These are phyloP conservation scores for Campoplex capitator DNA, from an alignment of 2,888 invertebrate species.

Conservation along the genomic window DNA sequence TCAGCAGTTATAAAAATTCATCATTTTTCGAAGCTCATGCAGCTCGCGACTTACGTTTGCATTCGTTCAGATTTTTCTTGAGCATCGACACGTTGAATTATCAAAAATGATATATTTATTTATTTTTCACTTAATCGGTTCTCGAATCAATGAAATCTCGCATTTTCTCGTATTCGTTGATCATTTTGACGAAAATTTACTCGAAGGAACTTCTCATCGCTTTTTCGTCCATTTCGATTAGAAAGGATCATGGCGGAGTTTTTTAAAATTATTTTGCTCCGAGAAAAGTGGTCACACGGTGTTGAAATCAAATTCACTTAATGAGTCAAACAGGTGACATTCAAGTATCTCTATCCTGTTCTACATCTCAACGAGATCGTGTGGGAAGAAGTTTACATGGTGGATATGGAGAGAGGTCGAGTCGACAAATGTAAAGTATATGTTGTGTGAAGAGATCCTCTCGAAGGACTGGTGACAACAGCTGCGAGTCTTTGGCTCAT, in stretches of 20 bases:
- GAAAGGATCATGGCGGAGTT: too few species aligned
- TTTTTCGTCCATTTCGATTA: neutral
- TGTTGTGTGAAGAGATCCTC: conserved; percentile 51
- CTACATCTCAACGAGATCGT: conserved; percentile 12
- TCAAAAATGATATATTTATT: too few species aligned
- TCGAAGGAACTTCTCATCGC: neutral
- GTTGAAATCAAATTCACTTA: neutral
- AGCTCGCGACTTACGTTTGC: neutral
- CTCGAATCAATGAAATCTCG: neutral
- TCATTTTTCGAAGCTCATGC: neutral
- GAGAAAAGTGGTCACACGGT: neutral
- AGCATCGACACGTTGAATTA: too few species aligned
- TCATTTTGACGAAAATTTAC: too few species aligned
- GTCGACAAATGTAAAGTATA: conserved; percentile 46
- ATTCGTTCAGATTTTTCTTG: neutral
- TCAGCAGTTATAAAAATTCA: neutral
- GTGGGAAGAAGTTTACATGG: conserved; percentile 27
- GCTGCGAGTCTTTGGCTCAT: conserved; percentile 59
- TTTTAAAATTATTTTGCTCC: neutral
- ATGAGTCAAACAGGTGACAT: conserved; percentile 16
- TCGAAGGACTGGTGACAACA: conserved; percentile 61
- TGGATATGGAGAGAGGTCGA: conserved; percentile 19
- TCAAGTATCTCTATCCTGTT: conserved; percentile 3
- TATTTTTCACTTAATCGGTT: neutral
- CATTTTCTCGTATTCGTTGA: too few species aligned